Conservation (phyloP, 2,113 vertebrate genomes). For the Sciurus niger region DNA sequence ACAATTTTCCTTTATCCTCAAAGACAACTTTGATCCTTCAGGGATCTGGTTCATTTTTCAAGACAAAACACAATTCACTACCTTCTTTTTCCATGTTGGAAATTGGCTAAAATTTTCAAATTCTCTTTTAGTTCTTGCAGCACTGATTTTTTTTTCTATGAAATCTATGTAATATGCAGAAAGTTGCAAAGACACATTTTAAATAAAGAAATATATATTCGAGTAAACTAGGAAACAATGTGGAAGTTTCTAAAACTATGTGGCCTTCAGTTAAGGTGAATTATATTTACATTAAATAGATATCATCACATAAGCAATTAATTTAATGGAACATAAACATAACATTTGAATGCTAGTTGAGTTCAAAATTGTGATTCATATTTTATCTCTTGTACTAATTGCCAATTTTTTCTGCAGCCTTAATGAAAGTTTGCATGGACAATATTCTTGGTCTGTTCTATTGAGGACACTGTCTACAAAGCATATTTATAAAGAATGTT, state of each 20-base stretch:
- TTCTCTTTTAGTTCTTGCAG: neutral
- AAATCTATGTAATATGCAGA: neutral
- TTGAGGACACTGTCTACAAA: neutral
- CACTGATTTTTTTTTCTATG: neutral
- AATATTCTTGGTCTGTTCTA: neutral
- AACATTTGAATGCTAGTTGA: constrained; percentile 42
- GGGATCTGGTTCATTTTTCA: neutral
- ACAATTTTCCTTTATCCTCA: neutral
- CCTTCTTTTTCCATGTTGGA: neutral
- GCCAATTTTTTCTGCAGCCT: neutral
- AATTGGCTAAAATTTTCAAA: neutral
- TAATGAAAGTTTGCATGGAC: constrained; percentile 14
- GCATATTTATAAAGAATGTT: neutral
- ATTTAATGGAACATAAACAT: constrained; percentile 39
- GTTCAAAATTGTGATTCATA: constrained; percentile 35
- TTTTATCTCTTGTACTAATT: constrained; percentile 50
- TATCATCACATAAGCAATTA: constrained; percentile 41
- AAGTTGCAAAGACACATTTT: neutral
- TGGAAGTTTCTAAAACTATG: neutral
- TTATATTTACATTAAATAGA: neutral
- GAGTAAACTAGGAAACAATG: neutral
- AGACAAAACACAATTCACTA: neutral
- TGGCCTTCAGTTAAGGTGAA: neutral
- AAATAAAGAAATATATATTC: neutral
- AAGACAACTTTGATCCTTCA: neutral